These are phyloP conservation scores for Platyscapa corneri DNA, from an alignment of 1,140 invertebrate genomes.

Conservation along the genomic window DNA sequence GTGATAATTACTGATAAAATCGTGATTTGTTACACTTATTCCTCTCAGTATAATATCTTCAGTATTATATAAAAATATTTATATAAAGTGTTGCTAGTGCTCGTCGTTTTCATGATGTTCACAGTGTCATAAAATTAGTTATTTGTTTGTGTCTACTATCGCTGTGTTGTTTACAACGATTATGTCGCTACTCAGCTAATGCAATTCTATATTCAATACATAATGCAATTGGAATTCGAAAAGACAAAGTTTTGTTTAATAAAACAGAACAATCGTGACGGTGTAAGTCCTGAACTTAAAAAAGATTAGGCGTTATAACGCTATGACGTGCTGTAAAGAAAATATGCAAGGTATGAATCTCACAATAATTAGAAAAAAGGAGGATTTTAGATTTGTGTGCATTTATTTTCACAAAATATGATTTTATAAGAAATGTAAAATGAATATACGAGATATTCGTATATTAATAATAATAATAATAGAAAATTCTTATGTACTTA, in stretches of 20 bases:
- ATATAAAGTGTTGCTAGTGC: not conserved
- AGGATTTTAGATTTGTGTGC: not conserved
- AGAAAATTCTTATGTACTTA: no score
- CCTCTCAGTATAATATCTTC: no score
- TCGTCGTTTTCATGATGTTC: not conserved
- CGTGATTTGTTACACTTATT: no score
- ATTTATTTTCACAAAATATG: not conserved
- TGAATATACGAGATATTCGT: no score
- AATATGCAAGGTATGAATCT: constrained; percentile 34
- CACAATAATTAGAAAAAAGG: not conserved
- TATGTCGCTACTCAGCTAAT: not conserved
- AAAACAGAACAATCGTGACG: not conserved
- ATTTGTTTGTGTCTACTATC: not conserved
- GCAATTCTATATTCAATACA: not conserved
- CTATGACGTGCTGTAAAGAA: constrained; percentile 46
- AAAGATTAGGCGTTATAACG: constrained; percentile 11
- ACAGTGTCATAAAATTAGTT: not conserved
- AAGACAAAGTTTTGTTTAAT: not conserved
- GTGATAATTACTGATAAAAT: not conserved
- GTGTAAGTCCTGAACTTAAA: not conserved
- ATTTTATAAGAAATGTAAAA: no score
- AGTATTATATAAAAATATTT: no score
- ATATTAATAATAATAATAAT: no score
- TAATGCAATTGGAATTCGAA: not conserved
- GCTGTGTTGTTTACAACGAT: not conserved